Evolutionary conservation across 2,113 vertebrate species (phyloP).

Genomic region (Gallinago jamesoni): DNA sequence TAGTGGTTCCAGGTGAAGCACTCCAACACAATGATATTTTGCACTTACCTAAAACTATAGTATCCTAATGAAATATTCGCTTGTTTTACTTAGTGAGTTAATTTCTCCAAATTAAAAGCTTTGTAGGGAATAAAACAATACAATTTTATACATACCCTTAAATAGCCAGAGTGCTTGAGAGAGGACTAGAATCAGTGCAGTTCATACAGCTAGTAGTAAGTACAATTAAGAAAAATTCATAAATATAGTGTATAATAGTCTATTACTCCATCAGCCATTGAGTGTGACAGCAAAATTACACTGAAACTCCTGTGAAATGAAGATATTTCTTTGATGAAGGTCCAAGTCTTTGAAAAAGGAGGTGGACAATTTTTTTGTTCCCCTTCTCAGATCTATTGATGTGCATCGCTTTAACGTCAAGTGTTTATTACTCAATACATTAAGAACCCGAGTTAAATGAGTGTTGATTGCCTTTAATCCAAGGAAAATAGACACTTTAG

Average conservation of each 20-base stretch:
- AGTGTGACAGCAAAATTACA: background rate
- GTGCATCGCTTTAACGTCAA: background rate
- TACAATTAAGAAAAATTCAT: background rate
- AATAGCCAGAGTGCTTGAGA: background rate
- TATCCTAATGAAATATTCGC: background rate
- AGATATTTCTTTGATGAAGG: background rate
- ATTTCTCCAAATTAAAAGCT: background rate
- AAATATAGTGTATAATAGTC: background rate
- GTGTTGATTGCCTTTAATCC: background rate
- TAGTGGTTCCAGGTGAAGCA: background rate
- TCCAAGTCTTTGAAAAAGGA: background rate
- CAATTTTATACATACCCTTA: background rate
- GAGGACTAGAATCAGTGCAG: background rate
- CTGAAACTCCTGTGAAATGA: background rate
- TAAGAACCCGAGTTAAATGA: background rate
- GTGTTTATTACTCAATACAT: background rate
- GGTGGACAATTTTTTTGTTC: background rate
- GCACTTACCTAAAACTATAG: background rate
- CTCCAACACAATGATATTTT: accelerated
- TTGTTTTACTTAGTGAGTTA: background rate
- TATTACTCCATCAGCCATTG: background rate
- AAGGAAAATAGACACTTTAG: background rate
- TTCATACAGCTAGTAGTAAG: background rate
- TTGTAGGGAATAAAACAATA: background rate
- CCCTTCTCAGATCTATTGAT: background rate